Conservation (phyloP, 2,113 vertebrate species). For the Xyrauchen texanus region DNA sequence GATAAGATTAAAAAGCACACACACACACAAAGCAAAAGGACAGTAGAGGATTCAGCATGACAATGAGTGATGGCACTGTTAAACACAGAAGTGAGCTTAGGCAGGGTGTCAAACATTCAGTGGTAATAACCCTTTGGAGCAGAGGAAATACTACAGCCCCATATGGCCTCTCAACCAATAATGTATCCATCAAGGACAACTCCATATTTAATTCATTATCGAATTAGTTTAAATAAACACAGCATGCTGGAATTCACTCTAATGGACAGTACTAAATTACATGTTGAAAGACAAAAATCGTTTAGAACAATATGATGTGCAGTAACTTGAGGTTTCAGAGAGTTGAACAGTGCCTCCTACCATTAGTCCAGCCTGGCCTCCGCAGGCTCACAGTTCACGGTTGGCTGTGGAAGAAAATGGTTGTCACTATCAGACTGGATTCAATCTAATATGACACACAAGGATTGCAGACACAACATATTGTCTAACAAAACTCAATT, state of each 20-base stretch:
- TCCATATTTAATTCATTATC: too few relatives aligned
- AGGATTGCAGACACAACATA: too few relatives aligned
- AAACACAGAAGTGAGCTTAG: conserved; percentile 14
- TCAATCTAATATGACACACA: too few relatives aligned
- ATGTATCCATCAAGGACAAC: not conserved
- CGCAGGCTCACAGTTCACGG: conserved; percentile 70
- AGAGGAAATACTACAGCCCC: not conserved
- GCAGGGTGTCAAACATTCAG: conserved; percentile 4
- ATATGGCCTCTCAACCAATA: not conserved
- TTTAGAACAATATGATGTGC: too few relatives aligned
- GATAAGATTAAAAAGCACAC: conserved; percentile 36
- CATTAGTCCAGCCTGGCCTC: conserved; percentile 76
- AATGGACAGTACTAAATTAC: conserved; percentile 27
- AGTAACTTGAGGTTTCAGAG: not conserved
- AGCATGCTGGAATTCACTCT: conserved; percentile 18
- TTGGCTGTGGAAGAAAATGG: conserved; percentile 63
- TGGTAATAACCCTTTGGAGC: not conserved
- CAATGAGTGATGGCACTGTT: conserved; percentile 25
- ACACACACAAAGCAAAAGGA: conserved; percentile 21
- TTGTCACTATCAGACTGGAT: conserved; percentile 36
- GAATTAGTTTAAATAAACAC: not conserved
- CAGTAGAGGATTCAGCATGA: not conserved
- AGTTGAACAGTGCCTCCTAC: conserved; percentile 62
- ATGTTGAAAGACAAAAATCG: too few relatives aligned
- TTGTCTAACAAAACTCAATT: too few relatives aligned